These are phyloP conservation scores for Schizothorax lantsangensis DNA, from an alignment of 2,797 vertebrate species.

Conservation along the genomic window DNA sequence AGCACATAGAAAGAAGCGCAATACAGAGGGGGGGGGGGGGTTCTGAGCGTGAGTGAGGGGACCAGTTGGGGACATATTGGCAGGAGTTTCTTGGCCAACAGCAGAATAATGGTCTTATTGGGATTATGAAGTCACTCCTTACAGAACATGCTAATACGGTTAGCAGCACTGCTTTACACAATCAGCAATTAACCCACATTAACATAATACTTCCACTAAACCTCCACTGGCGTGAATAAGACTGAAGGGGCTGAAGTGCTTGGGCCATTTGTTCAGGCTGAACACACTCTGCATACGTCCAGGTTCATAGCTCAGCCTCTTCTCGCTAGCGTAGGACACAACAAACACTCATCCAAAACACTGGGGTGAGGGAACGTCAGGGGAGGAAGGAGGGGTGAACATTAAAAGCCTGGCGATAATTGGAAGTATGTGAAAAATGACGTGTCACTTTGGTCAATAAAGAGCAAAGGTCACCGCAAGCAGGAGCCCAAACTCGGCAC, in stretches of 20 bases:
- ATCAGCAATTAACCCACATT: slow-evolving; percentile 76
- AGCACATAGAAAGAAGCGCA: slow-evolving; percentile 61
- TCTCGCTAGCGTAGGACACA: slow-evolving; percentile 66
- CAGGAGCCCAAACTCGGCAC: slow-evolving; percentile 86
- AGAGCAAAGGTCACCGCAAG: slow-evolving; percentile 93
- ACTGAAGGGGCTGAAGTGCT: slow-evolving; percentile 14
- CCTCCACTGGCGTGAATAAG: slow-evolving; percentile 27
- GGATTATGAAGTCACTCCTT: slow-evolving; percentile 79
- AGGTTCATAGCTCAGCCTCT: slow-evolving; percentile 37
- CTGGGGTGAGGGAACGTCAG: slow-evolving; percentile 21
- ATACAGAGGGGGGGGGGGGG: slow-evolving; percentile 19
- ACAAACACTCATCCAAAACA: slow-evolving; percentile 65
- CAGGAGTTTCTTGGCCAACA: slow-evolving; percentile 68
- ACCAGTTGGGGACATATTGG: slow-evolving; percentile 51
- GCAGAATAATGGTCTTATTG: slow-evolving; percentile 79
- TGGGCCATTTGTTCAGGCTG: slow-evolving; percentile 3
- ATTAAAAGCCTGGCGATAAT: slow-evolving; percentile 87
- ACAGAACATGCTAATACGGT: slow-evolving; percentile 71
- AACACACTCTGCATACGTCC: slow-evolving; percentile 35
- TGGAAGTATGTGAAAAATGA: slow-evolving; percentile 99
- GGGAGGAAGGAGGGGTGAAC: slow-evolving; percentile 71
- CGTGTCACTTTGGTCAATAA: slow-evolving; percentile 97
- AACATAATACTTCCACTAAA: slow-evolving; percentile 72
- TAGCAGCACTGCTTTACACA: slow-evolving; percentile 70
- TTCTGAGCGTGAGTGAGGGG: slow-evolving; percentile 63